phyloP scores from a whole-genome alignment of 1,140 invertebrate species.

The Hermatobates lingyangjiaoensis region DNA sequence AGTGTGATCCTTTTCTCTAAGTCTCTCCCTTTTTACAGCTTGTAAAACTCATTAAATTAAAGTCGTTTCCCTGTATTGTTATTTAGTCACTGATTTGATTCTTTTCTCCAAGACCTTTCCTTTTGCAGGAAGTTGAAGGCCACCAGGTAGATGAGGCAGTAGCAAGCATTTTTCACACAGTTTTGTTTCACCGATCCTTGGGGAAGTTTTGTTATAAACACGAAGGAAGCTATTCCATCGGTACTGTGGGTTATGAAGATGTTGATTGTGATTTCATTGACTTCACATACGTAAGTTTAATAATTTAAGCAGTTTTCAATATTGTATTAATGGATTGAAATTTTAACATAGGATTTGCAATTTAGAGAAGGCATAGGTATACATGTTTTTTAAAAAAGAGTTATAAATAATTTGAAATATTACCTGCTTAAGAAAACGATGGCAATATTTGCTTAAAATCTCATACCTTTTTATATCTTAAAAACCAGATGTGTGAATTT shows the following conservation, averaged over 20 bases:
- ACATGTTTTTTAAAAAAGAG: no score
- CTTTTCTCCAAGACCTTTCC: background rate
- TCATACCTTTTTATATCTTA: no score
- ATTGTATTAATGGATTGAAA: background rate
- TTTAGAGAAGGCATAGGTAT: background rate
- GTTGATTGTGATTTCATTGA: slow-evolving; percentile 95
- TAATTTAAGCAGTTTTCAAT: background rate
- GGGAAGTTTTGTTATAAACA: slow-evolving; percentile 90
- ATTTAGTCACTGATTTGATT: background rate
- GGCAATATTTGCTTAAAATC: no score
- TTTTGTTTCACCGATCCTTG: slow-evolving; percentile 81
- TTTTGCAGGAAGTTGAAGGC: slow-evolving; percentile 45
- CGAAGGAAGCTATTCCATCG: slow-evolving; percentile 84
- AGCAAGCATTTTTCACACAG: slow-evolving; percentile 82
- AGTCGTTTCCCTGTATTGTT: background rate
- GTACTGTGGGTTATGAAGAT: slow-evolving; percentile 85
- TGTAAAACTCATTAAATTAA: background rate
- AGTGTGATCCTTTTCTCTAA: background rate
- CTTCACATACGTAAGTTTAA: slow-evolving; percentile 64
- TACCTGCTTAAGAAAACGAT: no score
- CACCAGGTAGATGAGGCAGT: slow-evolving; percentile 89
- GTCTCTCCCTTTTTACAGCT: background rate
- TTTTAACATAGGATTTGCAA: background rate
- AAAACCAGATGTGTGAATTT: no score
- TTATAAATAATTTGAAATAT: no score